Evolutionary conservation across 2,797 vertebrate species (phyloP).

Genomic region (Tinamus major): DNA sequence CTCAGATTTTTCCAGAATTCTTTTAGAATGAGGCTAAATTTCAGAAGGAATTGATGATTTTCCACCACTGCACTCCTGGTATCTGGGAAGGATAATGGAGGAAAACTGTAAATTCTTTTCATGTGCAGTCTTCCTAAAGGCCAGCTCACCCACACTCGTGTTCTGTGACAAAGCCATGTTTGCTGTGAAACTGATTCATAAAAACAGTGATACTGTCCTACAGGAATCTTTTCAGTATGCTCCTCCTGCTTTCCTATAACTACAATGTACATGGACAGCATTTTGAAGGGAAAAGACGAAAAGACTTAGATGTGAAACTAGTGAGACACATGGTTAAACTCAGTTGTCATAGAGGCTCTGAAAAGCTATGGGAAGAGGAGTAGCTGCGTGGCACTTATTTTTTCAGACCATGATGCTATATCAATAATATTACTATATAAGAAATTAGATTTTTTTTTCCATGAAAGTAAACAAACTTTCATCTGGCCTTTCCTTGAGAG

Average conservation of each 20-base stretch:
- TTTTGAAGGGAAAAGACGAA: background rate
- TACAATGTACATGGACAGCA: background rate
- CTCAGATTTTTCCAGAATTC: background rate
- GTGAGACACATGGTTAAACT: background rate
- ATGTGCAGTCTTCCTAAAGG: background rate
- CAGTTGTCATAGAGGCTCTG: background rate
- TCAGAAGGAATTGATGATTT: background rate
- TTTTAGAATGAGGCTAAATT: background rate
- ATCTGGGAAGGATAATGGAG: accelerated
- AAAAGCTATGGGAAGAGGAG: background rate
- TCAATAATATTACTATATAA: background rate
- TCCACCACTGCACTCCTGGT: background rate
- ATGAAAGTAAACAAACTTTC: background rate
- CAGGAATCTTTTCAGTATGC: accelerated
- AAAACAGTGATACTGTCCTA: background rate
- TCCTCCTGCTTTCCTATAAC: background rate
- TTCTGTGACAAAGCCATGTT: background rate
- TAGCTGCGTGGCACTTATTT: background rate
- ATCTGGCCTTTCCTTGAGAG: background rate
- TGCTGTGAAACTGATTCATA: background rate
- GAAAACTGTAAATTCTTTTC: background rate
- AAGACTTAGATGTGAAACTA: background rate
- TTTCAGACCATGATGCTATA: background rate
- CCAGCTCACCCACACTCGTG: background rate
- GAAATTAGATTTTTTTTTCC: background rate